Base-by-base conservation (phyloP, 2,797 vertebrate species). In the Sebastolobus altivelis region DNA sequence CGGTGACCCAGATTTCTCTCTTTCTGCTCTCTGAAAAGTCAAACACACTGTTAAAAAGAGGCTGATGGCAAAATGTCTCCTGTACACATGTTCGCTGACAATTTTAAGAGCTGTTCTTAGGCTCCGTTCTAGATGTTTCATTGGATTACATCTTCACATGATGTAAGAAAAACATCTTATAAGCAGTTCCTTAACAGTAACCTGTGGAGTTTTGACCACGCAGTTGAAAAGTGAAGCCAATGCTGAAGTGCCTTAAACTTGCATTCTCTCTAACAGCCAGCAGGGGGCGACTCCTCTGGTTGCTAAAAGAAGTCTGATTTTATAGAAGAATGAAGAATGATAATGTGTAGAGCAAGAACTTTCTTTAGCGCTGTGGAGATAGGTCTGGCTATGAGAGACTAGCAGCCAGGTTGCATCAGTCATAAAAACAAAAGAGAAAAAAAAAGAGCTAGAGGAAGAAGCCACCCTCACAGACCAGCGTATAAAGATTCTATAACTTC, bases 1-100 rank as follows among this genome's bases (percentile, higher is more conserved):
- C 97, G 96, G 92, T 96, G 97, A 76, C 97, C 96, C 13, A 97
- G 91, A 5, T 94, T 94, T 92, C 97, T 96, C 81, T 99, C 98
- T 94, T 92, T 95, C 92, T 99, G 96, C 92, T 99, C 98, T 95
- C 98, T 99, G 82, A 43, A 85, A 85, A 76, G 18, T 4, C 25
- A 76, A 82, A 12, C 68, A 90, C 65, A 87, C 85, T 90, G 33
- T 82, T 52, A 72, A 49, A 49, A 62, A 61, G 8, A 31, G 8
- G 22, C 12, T 8, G 11, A 33, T 4, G 49, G 33, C 33, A 73
- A 71, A 69, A 61, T n/a, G 37, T 71, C 2, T 59, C 8, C 58
- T 14, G 46, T 12, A 14, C 33, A 33, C 29, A 5, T 4, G 11
- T 31, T 29, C 3, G 0, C 35, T 29, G 20, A 55, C 33, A 13